phyloP scores from a whole-genome alignment of 2,113 vertebrate species.

The Muntiacus muntjak region DNA sequence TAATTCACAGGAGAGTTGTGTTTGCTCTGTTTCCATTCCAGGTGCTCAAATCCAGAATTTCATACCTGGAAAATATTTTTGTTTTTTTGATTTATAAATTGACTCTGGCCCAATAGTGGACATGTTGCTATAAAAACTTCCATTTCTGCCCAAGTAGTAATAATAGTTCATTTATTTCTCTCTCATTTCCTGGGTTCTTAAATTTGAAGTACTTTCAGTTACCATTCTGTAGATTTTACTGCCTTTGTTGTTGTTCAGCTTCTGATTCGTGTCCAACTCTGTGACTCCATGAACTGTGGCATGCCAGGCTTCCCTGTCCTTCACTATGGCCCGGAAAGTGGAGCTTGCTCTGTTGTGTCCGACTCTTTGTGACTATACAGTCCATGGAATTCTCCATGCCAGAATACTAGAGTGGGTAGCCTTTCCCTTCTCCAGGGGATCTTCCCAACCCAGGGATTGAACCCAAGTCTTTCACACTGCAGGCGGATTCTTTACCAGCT shows the following conservation, averaged over 20 bases:
- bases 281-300: not conserved
- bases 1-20: not conserved
- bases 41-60: not conserved
- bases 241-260: not conserved
- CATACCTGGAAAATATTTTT: conserved; percentile 7
- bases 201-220: not conserved
- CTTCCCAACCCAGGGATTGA: not conserved
- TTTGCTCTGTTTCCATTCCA: not conserved
- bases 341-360: not conserved
- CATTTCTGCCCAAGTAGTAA: not conserved
- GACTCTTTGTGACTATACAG: not conserved
- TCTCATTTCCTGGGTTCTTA: not conserved
- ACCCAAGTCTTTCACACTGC: not conserved
- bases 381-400: not conserved
- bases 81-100: not conserved
- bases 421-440: not conserved
- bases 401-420: not conserved
- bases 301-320: not conserved
- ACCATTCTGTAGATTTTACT: not conserved
- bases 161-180: conserved; percentile 11
- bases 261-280: not conserved
- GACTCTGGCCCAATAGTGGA: not conserved
- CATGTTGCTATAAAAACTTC: not conserved
- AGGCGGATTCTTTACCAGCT: not conserved
- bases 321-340: not conserved